These are phyloP conservation scores for Cataglyphis hispanica DNA, from an alignment of 1,140 invertebrate species.

Conservation along the genomic window DNA sequence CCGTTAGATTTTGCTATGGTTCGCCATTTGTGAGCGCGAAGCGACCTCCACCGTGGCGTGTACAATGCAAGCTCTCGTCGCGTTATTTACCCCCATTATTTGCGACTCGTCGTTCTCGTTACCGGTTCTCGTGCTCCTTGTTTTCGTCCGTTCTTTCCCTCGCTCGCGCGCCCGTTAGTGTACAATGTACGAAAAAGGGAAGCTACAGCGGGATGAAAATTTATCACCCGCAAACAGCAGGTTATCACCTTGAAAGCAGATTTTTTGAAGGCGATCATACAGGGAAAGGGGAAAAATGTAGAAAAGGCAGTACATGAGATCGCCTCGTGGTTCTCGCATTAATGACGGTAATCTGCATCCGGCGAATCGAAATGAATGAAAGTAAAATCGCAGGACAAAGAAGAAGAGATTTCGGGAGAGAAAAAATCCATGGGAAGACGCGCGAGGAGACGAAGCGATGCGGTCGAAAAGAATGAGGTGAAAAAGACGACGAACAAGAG, in stretches of 20 bases:
- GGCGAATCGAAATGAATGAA: not conserved
- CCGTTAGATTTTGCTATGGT: conserved; percentile 42
- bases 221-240: conserved; percentile 65
- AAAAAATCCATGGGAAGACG: not conserved
- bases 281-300: not conserved
- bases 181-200: not conserved
- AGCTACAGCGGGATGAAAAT: conserved; percentile 53
- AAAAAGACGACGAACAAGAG: conserved; percentile 21
- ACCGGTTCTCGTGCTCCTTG: conserved; percentile 13
- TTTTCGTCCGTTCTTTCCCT: conserved; percentile 26
- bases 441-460: not conserved
- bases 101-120: conserved; percentile 44
- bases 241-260: conserved; percentile 63
- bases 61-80: not conserved
- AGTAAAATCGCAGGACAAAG: conserved; percentile 5
- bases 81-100: conserved; percentile 70
- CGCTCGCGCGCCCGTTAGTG: not conserved
- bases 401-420: not conserved
- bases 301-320: conserved; percentile 19
- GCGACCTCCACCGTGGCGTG: not conserved
- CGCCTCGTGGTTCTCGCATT: conserved; percentile 47
- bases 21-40: conserved; percentile 53
- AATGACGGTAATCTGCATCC: conserved; percentile 57
- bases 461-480: conserved; percentile 20
- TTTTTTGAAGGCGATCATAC: conserved; percentile 62